phyloP scores from a whole-genome alignment of 2,888 invertebrate genomes.

The Pristionchus japonicus region DNA sequence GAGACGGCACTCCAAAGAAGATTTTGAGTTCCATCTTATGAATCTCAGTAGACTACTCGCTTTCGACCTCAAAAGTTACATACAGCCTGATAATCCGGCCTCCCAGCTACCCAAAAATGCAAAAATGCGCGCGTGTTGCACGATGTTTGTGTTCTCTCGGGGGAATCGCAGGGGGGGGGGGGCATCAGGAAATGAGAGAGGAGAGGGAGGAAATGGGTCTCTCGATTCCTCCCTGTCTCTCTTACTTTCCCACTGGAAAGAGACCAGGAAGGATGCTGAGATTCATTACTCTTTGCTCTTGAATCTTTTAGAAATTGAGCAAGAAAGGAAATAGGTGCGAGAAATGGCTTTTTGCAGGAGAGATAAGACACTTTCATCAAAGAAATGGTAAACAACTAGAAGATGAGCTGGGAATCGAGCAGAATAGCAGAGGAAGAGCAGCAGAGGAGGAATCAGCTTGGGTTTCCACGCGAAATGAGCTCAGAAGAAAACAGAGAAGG shows the following conservation, averaged over 20 bases:
- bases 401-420: too few species aligned
- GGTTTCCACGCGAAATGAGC: not conserved
- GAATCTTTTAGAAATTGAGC: too few species aligned
- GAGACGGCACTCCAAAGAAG: too few species aligned
- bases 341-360: not conserved
- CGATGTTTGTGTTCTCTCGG: not conserved
- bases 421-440: not conserved
- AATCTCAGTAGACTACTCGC: too few species aligned
- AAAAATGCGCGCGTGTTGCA: not conserved
- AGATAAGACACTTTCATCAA: not conserved
- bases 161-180: not conserved
- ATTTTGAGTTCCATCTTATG: too few species aligned
- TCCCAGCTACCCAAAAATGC: too few species aligned
- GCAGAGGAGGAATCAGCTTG: not conserved
- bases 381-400: not conserved
- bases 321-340: not conserved
- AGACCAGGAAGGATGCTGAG: not conserved
- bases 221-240: not conserved
- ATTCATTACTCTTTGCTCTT: not conserved
- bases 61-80: too few species aligned
- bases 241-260: not conserved
- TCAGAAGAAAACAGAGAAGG: not conserved
- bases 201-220: not conserved
- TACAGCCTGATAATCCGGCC: too few species aligned
- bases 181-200: not conserved